Percentiles rank a stretch among this genome's conserved stretches.
phyloP scores from a whole-genome alignment of 2,113 vertebrate species.

The Otis tarda region DNA sequence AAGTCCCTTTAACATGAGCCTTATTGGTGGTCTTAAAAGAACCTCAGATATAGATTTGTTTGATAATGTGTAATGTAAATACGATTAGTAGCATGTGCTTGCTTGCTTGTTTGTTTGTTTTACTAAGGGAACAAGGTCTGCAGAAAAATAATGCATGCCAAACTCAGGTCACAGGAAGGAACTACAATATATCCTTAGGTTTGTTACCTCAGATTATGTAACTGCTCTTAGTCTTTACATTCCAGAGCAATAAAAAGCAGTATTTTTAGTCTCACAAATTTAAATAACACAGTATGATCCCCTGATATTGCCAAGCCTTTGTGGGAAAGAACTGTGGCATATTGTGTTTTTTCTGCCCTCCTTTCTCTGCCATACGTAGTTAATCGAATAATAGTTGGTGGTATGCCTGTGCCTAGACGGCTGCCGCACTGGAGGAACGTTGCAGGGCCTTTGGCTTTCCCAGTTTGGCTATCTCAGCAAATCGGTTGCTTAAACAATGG shows the following conservation, averaged over 20 bases:
- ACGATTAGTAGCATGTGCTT: conserved; percentile 85
- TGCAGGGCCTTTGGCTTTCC: background rate
- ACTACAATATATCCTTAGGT: background rate
- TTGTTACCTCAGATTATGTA: conserved; percentile 26
- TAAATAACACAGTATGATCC: conserved; percentile 41
- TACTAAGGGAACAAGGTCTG: conserved; percentile 56
- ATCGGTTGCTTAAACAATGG: background rate
- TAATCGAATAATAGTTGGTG: background rate
- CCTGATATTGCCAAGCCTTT: conserved; percentile 17
- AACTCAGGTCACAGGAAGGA: conserved; percentile 50
- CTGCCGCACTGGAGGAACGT: background rate
- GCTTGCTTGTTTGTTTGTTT: conserved; percentile 53
- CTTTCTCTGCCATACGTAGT: conserved; percentile 17
- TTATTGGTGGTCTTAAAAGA: conserved; percentile 89
- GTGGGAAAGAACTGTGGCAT: background rate
- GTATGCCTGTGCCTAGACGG: background rate
- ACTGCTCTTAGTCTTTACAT: conserved; percentile 34
- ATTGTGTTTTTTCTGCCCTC: conserved; percentile 13
- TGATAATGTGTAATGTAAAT: conserved; percentile 87
- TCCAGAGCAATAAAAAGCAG: conserved; percentile 39
- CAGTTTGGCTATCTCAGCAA: background rate
- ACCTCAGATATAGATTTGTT: conserved; percentile 77
- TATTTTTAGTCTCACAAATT: conserved; percentile 55
- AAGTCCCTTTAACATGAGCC: conserved; percentile 57
- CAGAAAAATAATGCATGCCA: conserved; percentile 59